These are phyloP conservation scores for Heliconius hortense DNA, from an alignment of 2,888 invertebrate genomes.

Conservation along the genomic window DNA sequence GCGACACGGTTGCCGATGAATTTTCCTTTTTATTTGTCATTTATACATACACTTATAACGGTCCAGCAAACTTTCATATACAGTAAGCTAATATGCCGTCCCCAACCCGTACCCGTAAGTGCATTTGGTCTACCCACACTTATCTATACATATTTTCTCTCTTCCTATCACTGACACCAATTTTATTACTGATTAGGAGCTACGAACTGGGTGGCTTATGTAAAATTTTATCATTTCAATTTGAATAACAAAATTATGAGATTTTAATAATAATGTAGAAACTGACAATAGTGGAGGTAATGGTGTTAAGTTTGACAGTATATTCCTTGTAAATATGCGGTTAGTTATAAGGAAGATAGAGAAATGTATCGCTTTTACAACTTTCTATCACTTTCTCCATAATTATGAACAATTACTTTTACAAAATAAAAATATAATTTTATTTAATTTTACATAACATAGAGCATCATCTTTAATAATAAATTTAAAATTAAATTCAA, in stretches of 20 bases:
- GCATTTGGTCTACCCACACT: no score
- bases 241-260: neutral
- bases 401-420: neutral
- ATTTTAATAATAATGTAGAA: neutral
- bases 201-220: neutral
- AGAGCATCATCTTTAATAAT: no score
- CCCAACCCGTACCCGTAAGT: no score
- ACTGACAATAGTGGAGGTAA: neutral
- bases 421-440: neutral
- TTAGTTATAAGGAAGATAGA: neutral
- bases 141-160: neutral
- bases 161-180: neutral
- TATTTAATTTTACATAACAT: neutral
- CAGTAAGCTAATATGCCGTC: no score
- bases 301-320: neutral
- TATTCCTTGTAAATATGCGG: neutral
- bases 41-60: neutral
- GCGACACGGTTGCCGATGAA: neutral
- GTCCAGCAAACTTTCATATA: no score
- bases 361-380: neutral
- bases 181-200: neutral
- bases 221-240: conserved; percentile 1
- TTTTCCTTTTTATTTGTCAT: neutral
- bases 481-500: neutral
- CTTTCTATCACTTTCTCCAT: neutral